phyloP scores from a whole-genome alignment of 2,113 vertebrate species.

The Pelobates fuscus region DNA sequence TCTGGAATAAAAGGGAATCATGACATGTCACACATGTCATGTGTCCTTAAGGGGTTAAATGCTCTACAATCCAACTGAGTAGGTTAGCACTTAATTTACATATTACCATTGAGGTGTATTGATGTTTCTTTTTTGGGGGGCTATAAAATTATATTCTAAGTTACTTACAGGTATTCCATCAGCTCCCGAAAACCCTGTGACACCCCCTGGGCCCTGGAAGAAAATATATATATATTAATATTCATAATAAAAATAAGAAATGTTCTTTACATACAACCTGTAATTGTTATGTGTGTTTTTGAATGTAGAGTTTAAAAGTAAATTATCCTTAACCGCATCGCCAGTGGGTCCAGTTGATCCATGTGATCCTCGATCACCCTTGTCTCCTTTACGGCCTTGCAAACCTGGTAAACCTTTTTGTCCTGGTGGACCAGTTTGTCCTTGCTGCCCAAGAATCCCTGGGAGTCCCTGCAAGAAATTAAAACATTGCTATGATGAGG shows the following conservation, averaged over 20 bases:
- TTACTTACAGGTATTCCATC: slow-evolving; percentile 91
- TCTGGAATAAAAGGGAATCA: too few species aligned
- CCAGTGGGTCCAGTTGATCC: slow-evolving; percentile 85
- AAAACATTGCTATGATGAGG: not conserved
- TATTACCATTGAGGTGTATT: too few species aligned
- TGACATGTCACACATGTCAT: too few species aligned
- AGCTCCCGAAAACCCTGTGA: slow-evolving; percentile 87
- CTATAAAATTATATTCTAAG: not conserved
- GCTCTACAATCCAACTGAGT: too few species aligned
- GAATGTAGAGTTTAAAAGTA: not conserved
- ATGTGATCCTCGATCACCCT: slow-evolving; percentile 77
- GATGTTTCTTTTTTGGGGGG: too few species aligned
- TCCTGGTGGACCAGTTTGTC: slow-evolving; percentile 78
- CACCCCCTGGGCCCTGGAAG: slow-evolving; percentile 82
- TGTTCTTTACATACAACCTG: too few species aligned
- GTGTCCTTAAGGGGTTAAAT: too few species aligned
- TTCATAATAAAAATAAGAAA: too few species aligned
- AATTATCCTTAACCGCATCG: slow-evolving; percentile 70
- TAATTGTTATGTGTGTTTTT: too few species aligned
- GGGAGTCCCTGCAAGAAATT: slow-evolving; percentile 78
- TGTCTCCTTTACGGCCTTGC: slow-evolving; percentile 85
- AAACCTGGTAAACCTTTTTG: slow-evolving; percentile 79
- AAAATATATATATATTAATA: not conserved
- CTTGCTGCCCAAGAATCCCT: slow-evolving; percentile 81
- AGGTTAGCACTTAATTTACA: too few species aligned